Conservation (phyloP, 2,888 invertebrate species). For the Pachliopta kotzebuea region DNA sequence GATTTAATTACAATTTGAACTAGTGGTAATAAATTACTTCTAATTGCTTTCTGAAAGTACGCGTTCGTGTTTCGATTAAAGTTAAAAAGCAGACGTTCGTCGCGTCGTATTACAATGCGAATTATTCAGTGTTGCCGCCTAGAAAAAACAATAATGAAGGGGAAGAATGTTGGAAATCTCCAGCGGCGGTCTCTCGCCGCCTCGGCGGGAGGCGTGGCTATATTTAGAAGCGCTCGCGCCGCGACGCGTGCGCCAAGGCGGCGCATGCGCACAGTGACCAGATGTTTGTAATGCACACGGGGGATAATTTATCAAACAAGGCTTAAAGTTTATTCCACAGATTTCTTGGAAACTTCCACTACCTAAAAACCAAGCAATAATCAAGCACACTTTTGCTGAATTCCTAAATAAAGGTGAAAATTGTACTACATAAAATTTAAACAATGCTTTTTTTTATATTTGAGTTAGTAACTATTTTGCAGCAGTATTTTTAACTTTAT, state of each 20-base stretch:
- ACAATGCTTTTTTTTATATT: too few relatives aligned
- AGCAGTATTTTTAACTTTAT: too few relatives aligned
- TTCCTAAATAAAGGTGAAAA: not conserved
- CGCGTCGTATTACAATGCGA: slow-evolving; percentile 38
- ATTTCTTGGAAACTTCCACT: not conserved
- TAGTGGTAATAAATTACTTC: not conserved
- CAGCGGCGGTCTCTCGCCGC: slow-evolving; percentile 58
- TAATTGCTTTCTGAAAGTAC: not conserved
- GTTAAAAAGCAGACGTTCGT: slow-evolving; percentile 41
- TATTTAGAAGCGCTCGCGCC: slow-evolving; percentile 70
- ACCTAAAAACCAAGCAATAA: not conserved
- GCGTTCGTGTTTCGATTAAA: slow-evolving; percentile 19
- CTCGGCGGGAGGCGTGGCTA: slow-evolving; percentile 64
- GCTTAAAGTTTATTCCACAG: not conserved
- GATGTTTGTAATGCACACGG: slow-evolving; percentile 33
- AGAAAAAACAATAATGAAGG: slow-evolving; percentile 49
- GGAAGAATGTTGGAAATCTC: slow-evolving; percentile 64
- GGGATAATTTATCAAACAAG: slow-evolving; percentile 24
- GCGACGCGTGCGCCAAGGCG: slow-evolving; percentile 54
- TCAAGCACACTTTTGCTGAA: not conserved
- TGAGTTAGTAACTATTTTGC: too few relatives aligned
- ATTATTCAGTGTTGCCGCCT: slow-evolving; percentile 28
- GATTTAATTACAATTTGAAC: not conserved
- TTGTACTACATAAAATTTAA: too few relatives aligned
- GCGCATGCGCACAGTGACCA: slow-evolving; percentile 40